A percentile compares a stretch with the other conserved stretches of the same genome.
phyloP scores from a whole-genome alignment of 2,888 invertebrate genomes.

The Anarsia innoxiella region DNA sequence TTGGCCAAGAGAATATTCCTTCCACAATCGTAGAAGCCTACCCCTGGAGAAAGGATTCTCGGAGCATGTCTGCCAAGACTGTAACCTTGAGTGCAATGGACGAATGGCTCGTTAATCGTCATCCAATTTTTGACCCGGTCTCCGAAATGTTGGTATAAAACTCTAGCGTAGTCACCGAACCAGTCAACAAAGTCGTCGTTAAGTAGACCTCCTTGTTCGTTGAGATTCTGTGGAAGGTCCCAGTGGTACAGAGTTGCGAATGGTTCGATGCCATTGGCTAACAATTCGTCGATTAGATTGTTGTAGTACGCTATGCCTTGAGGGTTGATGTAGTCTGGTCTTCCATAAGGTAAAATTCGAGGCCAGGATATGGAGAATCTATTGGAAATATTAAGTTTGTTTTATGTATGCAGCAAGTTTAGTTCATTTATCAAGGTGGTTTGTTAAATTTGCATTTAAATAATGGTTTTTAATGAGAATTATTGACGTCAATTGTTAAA shows the following conservation, averaged over 20 bases:
- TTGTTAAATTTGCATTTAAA: no score
- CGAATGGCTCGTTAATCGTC: conserved; percentile 79
- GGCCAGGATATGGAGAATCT: conserved; percentile 73
- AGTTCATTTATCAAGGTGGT: no score
- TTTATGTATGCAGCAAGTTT: no score
- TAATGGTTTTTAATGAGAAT: no score
- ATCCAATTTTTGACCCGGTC: conserved; percentile 77
- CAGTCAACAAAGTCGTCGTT: conserved; percentile 35
- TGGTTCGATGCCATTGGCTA: conserved; percentile 57
- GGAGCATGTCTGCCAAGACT: conserved; percentile 33
- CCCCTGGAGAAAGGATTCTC: conserved; percentile 38
- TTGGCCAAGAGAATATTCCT: conserved; percentile 79
- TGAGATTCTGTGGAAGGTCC: conserved; percentile 39
- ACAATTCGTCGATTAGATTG: conserved; percentile 51
- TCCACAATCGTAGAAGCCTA: conserved; percentile 72
- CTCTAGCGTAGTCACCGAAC: conserved; percentile 44
- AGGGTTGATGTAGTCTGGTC: conserved; percentile 16
- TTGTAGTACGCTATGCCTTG: conserved; percentile 64
- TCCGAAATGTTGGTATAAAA: conserved; percentile 64
- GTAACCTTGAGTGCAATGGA: conserved; percentile 41
- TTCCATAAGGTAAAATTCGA: conserved; percentile 22
- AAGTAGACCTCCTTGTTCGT: conserved; percentile 31
- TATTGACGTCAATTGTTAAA: no score
- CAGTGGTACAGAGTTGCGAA: conserved; percentile 52
- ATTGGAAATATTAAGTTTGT: no score